Base-by-base conservation (phyloP, 92 coral and sea anemone species). In the Zoanthus solanderi region DNA sequence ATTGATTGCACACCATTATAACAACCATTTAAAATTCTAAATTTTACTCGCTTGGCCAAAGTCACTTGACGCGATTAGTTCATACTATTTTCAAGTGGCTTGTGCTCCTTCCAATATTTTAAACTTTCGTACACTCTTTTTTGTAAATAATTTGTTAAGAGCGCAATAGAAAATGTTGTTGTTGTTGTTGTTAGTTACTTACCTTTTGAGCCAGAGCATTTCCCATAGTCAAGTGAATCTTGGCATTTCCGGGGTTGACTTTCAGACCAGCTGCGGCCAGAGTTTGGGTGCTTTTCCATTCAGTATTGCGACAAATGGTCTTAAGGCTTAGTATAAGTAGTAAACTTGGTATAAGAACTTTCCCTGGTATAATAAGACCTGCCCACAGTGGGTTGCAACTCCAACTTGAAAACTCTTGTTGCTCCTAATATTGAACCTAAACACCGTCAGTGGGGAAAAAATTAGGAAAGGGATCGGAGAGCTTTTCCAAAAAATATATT, bases 201-300 rank as follows among this genome's bases (percentile, higher is more conserved):
- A 94, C 98, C 98, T 89, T 91, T 29, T 84, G 78, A 10, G 98
- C 98, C 31, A 94, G 63, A 88, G 89, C 89, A 84, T 94, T 94
- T 4, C 93, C 98, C 89, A 94, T 87, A 23, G 91, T 91, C 28
- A 91, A 83, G 45, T 93, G 93, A 18, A 95, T 94, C 92, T 95
- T 95, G 14, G 98, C 98, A 84, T 95, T 95, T 2, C 84, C 75
- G 17, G 96, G 96, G 82, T 92, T 94, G 2, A 90, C 89, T 74
- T 79, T 89, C 14, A 94, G 91, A 23, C 98, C 98, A 37, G 98
- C 88, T 71, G 65, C 77, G 28, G 96, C 95, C 54, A 95, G 88
- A 0, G 93, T 45, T 34, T 95, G 94, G 31, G 88, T 83, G 60
- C 87, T 68, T 57, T 28, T 47, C 98, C 98, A 95, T 52, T 95